Conservation (phyloP, 2,888 invertebrate genomes). For the Cotesia congregata region DNA sequence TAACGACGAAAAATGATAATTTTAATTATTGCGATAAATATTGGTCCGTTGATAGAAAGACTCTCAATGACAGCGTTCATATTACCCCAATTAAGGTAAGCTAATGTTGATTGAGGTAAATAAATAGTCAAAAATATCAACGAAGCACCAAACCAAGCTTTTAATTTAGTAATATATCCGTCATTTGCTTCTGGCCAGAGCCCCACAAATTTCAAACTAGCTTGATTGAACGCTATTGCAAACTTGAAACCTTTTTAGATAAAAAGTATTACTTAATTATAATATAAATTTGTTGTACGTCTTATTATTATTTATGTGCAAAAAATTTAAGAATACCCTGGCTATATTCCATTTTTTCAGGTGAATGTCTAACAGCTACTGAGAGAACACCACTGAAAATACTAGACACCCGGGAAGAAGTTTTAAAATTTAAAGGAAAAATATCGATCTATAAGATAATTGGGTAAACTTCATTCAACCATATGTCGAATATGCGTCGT, state of each 20-base stretch:
- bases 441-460: background rate
- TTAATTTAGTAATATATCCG: conserved; percentile 37
- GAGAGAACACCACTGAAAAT: background rate
- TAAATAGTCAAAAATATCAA: conserved; percentile 40
- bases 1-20: conserved; percentile 50
- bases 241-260: conserved; percentile 45
- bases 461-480: background rate
- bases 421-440: background rate
- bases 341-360: background rate
- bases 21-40: conserved; percentile 50
- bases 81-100: conserved; percentile 49
- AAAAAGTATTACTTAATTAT: conserved; percentile 15
- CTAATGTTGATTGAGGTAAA: conserved; percentile 51
- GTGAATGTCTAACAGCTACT: background rate
- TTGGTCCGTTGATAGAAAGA: conserved; percentile 52
- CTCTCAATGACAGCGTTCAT: conserved; percentile 52
- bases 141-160: conserved; percentile 39
- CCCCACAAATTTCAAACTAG: conserved; percentile 51
- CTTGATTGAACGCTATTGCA: conserved; percentile 52
- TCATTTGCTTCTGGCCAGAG: conserved; percentile 39
- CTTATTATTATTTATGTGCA: background rate
- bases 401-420: background rate
- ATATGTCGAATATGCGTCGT: background rate
- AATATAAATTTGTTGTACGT: too few species aligned
- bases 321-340: background rate